Evolutionary conservation across 2,113 vertebrate genomes (phyloP).

Genomic region (Rhinichthys klamathensis): DNA sequence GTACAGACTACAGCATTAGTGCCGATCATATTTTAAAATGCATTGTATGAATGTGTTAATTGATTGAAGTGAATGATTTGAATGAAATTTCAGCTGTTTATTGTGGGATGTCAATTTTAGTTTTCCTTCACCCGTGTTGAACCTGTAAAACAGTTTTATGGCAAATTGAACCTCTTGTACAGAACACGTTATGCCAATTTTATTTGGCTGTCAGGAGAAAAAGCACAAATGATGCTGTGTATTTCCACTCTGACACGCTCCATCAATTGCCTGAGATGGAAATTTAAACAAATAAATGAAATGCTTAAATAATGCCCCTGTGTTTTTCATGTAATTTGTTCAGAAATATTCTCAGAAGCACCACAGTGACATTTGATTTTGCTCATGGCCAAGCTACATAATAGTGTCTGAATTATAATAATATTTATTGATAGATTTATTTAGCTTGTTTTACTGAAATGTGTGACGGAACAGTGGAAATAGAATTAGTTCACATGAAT

Average conservation of each 20-base stretch:
- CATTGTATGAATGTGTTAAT: not conserved
- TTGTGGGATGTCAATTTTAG: not conserved
- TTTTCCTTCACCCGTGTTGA: not conserved
- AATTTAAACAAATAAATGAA: slow-evolving; percentile 37
- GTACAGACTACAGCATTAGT: not conserved
- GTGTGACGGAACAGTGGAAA: not conserved
- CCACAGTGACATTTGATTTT: not conserved
- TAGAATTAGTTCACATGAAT: not conserved
- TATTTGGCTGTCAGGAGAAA: slow-evolving; percentile 10
- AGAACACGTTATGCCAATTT: slow-evolving; percentile 36
- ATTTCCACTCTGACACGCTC: slow-evolving; percentile 23
- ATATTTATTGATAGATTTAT: slow-evolving; percentile 2
- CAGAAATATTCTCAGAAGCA: not conserved
- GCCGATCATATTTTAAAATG: not conserved
- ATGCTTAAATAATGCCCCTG: slow-evolving; percentile 3
- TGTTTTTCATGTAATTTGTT: slow-evolving; percentile 17
- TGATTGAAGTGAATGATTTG: not conserved
- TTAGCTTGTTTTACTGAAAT: no score
- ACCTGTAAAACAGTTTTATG: not conserved
- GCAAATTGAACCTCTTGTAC: slow-evolving; percentile 7
- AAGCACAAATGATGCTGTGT: slow-evolving; percentile 5
- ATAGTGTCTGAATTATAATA: not conserved
- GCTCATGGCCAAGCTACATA: slow-evolving; percentile 4
- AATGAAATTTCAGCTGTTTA: not conserved
- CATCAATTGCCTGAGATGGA: slow-evolving; percentile 16